Conservation (phyloP, 2,797 vertebrate genomes). For the Pristis pectinata region DNA sequence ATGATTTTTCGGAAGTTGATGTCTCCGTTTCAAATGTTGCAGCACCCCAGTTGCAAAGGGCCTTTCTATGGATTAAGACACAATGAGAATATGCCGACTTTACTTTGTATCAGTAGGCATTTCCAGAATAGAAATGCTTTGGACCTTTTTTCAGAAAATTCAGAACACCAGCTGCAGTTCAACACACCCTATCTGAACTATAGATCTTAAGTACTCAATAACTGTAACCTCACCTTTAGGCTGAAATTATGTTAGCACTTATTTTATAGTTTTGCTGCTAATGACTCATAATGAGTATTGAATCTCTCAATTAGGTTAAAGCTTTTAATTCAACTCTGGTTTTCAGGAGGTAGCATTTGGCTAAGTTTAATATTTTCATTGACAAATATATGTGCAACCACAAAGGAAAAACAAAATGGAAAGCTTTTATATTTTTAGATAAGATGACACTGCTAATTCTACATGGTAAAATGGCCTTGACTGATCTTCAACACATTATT, state of each 20-base stretch:
- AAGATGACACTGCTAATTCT: background rate
- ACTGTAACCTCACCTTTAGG: background rate
- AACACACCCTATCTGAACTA: background rate
- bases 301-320: background rate
- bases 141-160: background rate
- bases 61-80: background rate
- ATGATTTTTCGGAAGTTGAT: background rate
- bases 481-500: background rate
- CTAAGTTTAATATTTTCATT: background rate
- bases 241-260: background rate
- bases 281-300: background rate
- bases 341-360: background rate
- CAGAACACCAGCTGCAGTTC: background rate
- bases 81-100: background rate
- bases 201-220: background rate
- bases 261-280: background rate
- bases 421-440: background rate
- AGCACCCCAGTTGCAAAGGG: background rate
- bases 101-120: background rate
- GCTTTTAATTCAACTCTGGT: background rate
- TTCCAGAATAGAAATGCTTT: background rate
- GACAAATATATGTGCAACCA: background rate
- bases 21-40: background rate
- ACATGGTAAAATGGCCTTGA: background rate
- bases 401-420: background rate